phyloP scores from a whole-genome alignment of 1,140 invertebrate genomes.

The Drosophila lacteicornis region DNA sequence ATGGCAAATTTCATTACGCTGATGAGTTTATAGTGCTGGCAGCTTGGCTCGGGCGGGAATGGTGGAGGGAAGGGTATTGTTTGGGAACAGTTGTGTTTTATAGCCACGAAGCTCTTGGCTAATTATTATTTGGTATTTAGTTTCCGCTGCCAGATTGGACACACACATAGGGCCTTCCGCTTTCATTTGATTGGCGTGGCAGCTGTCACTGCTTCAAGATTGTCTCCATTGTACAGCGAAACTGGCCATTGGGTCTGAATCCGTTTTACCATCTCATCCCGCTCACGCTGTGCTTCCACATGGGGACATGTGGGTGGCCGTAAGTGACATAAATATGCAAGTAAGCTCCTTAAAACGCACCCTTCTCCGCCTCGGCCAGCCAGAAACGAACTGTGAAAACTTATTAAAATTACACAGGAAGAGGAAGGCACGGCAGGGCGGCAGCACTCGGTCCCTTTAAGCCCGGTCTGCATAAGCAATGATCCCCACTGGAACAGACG shows the following conservation, averaged over 20 bases:
- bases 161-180: neutral
- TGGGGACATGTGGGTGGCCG: slow-evolving; percentile 4
- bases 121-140: slow-evolving; percentile 66
- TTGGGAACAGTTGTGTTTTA: slow-evolving; percentile 65
- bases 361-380: slow-evolving; percentile 3
- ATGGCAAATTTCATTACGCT: slow-evolving; percentile 68
- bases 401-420: slow-evolving; percentile 70
- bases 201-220: slow-evolving; percentile 29
- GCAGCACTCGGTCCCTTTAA: slow-evolving; percentile 43
- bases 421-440: slow-evolving; percentile 10
- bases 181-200: slow-evolving; percentile 27
- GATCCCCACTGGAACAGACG: slow-evolving; percentile 53
- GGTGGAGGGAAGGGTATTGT: neutral
- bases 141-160: slow-evolving; percentile 15
- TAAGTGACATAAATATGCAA: slow-evolving; percentile 78
- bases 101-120: slow-evolving; percentile 40
- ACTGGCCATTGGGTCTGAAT: slow-evolving; percentile 49
- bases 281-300: neutral
- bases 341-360: slow-evolving; percentile 72
- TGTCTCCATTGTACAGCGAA: slow-evolving; percentile 44
- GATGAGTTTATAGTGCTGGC: slow-evolving; percentile 76
- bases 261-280: slow-evolving; percentile 4
- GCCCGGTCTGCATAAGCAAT: slow-evolving; percentile 73
- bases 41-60: slow-evolving; percentile 43
- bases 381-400: slow-evolving; percentile 57